phyloP scores from a whole-genome alignment of 1,140 invertebrate species.

The Heterodera carotae region DNA sequence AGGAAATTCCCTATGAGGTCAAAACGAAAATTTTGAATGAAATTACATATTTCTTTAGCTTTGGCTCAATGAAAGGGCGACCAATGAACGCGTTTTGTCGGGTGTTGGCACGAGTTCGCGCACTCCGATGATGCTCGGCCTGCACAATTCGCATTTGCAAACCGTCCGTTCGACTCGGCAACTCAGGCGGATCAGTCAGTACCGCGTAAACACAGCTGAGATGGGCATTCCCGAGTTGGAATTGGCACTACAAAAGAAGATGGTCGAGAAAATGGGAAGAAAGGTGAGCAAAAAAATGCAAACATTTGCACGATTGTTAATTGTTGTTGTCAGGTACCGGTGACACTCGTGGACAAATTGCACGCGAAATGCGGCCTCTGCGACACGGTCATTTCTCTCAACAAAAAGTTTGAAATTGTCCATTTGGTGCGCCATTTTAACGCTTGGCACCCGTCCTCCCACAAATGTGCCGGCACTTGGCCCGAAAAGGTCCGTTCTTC shows the following conservation, averaged over 20 bases:
- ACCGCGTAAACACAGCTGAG: conserved; percentile 61
- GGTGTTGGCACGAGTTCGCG: neutral
- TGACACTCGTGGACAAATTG: conserved; percentile 61
- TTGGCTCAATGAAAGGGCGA: conserved; percentile 48
- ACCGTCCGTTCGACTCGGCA: conserved; percentile 47
- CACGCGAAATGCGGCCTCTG: conserved; percentile 64
- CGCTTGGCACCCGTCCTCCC: conserved; percentile 61
- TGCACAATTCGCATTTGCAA: conserved; percentile 28
- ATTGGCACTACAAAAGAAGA: conserved; percentile 56
- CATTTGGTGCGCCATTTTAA: conserved; percentile 64
- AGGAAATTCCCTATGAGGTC: conserved; percentile 64
- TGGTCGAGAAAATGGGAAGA: conserved; percentile 65
- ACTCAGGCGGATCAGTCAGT: conserved; percentile 52
- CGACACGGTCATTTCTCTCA: conserved; percentile 58
- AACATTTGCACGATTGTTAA: neutral
- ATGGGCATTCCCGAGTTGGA: conserved; percentile 59
- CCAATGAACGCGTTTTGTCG: neutral
- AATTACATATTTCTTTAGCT: conserved; percentile 33
- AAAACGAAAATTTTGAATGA: conserved; percentile 33
- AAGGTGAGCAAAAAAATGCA: conserved; percentile 37
- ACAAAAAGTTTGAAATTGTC: conserved; percentile 65
- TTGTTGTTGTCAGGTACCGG: conserved; percentile 57
- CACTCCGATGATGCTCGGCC: neutral
- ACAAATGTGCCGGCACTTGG: conserved; percentile 63
- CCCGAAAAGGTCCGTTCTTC: conserved; percentile 3